phyloP scores from a whole-genome alignment of 2,113 vertebrate species.

The Desmodus rotundus region DNA sequence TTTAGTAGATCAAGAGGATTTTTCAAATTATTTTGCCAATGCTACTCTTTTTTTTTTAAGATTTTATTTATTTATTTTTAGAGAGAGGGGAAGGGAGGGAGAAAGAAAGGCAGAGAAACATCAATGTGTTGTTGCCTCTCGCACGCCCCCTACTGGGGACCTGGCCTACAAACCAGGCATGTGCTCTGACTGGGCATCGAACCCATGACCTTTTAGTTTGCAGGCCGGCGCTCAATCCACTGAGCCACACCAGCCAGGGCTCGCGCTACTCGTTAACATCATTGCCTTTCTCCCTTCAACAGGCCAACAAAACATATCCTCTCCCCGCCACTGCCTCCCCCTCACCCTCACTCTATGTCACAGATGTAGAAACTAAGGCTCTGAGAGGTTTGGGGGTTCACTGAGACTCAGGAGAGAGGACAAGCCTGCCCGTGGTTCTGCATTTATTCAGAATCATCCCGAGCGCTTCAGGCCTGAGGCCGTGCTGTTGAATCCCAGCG shows the following conservation, averaged over 20 bases:
- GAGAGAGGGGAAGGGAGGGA: no score
- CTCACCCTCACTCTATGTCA: background rate
- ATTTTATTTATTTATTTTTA: no score
- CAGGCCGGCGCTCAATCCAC: no score
- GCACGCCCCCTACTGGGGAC: no score
- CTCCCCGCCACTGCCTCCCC: no score
- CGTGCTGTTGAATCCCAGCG: conserved; percentile 16
- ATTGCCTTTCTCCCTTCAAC: background rate
- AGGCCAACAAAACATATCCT: background rate
- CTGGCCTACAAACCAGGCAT: no score
- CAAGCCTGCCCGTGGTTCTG: background rate
- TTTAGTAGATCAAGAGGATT: background rate
- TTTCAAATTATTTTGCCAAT: background rate
- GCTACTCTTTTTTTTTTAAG: background rate
- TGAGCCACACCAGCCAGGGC: no score
- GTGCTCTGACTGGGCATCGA: no score
- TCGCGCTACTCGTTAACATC: background rate
- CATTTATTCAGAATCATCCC: conserved; percentile 20
- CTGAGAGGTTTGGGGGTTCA: background rate
- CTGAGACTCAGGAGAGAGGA: background rate
- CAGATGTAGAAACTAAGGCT: background rate
- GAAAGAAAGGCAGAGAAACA: no score
- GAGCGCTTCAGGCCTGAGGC: background rate
- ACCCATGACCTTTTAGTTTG: no score
- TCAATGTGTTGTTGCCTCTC: no score